Conservation (phyloP, 1,140 invertebrate species). For the Protaetia brevitarsis region DNA sequence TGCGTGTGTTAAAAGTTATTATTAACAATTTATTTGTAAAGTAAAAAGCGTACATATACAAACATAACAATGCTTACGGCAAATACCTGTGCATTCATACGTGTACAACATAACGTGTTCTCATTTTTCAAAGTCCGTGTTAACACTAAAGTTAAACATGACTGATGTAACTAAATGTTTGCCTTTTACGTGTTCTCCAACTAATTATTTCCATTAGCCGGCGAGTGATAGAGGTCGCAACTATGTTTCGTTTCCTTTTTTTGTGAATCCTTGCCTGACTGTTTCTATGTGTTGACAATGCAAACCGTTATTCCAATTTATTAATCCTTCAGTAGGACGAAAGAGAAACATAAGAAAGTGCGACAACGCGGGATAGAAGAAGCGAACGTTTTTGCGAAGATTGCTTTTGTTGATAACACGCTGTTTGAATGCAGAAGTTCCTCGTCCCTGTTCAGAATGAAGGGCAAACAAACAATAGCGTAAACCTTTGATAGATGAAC, state of each 20-base stretch:
- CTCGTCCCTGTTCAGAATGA: background rate
- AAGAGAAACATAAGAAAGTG: background rate
- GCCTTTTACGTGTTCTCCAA: background rate
- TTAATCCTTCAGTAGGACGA: background rate
- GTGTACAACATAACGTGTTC: constrained; percentile 3
- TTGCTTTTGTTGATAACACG: background rate
- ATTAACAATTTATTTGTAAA: too few species aligned
- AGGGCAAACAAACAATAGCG: background rate
- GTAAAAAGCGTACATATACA: too few species aligned
- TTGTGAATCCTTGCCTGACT: background rate
- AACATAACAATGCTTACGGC: too few species aligned
- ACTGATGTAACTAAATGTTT: background rate
- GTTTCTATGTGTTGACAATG: background rate
- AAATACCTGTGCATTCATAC: background rate
- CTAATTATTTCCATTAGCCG: constrained; percentile 12
- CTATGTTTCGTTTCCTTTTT: background rate
- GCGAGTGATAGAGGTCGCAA: background rate
- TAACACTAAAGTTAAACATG: background rate
- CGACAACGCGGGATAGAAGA: background rate
- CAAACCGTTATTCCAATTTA: background rate
- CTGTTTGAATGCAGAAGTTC: too few species aligned
- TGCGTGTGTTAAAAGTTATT: too few species aligned
- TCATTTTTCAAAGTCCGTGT: background rate
- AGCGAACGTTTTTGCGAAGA: background rate
- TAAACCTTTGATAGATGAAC: background rate